phyloP scores from a whole-genome alignment of 2,113 vertebrate genomes.

The Amphiprion ocellaris region DNA sequence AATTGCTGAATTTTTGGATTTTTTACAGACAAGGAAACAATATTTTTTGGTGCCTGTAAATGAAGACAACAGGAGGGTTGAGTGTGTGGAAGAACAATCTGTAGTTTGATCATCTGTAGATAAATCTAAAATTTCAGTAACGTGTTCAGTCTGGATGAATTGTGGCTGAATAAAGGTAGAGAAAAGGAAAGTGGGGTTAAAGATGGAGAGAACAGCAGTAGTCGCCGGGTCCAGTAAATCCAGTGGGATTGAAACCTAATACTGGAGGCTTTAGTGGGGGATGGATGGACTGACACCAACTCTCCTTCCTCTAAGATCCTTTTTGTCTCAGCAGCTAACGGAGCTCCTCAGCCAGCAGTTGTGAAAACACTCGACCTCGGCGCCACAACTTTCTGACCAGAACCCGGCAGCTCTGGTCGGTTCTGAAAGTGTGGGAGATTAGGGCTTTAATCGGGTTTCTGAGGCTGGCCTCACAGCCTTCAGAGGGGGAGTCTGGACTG shows the following conservation, averaged over 20 bases:
- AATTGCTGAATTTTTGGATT: too few relatives aligned
- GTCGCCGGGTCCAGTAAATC: conserved; percentile 57
- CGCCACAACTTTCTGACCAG: conserved; percentile 56
- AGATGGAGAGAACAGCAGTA: conserved; percentile 41
- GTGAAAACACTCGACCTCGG: conserved; percentile 71
- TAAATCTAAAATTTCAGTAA: neutral
- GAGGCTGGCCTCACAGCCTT: conserved; percentile 53
- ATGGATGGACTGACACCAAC: conserved; percentile 40
- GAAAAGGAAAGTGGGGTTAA: conserved; percentile 7
- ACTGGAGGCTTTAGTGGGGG: conserved; percentile 44
- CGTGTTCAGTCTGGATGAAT: conserved; percentile 5
- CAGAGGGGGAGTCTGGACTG: conserved; percentile 58
- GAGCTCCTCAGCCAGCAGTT: conserved; percentile 58
- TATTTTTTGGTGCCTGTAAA: too few relatives aligned
- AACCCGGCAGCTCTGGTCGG: conserved; percentile 46
- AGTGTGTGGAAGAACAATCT: too few relatives aligned
- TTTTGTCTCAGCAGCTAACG: conserved; percentile 44
- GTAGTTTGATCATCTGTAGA: too few relatives aligned
- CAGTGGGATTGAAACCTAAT: conserved; percentile 58
- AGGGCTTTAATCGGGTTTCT: conserved; percentile 65
- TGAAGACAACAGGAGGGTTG: too few relatives aligned
- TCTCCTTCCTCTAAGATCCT: conserved; percentile 62
- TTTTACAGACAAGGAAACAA: too few relatives aligned
- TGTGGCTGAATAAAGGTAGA: conserved; percentile 37
- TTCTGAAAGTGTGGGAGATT: conserved; percentile 60